Evolutionary conservation across 2,113 vertebrate genomes (phyloP).

Genomic region (Rhadina sibilatrix): DNA sequence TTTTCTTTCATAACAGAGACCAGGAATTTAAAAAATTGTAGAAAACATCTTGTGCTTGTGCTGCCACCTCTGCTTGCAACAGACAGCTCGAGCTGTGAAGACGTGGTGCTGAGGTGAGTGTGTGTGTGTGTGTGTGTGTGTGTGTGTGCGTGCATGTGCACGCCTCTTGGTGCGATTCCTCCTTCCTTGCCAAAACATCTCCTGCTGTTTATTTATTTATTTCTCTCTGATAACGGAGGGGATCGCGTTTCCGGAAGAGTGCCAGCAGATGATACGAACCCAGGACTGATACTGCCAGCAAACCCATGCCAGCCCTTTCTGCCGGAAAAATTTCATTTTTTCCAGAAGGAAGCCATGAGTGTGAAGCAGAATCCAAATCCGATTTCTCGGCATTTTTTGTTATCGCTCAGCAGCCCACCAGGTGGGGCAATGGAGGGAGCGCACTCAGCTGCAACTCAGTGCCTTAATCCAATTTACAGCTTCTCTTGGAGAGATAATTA

Average conservation of each 20-base stretch:
- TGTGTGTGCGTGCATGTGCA: background rate
- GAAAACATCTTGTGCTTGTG: background rate
- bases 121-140: background rate
- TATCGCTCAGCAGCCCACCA: conserved; percentile 89
- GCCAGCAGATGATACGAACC: conserved; percentile 87
- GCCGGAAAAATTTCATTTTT: conserved; percentile 89
- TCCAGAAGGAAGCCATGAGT: conserved; percentile 91
- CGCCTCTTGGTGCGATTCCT: conserved; percentile 57
- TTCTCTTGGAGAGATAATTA: conserved; percentile 92
- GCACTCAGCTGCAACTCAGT: conserved; percentile 89
- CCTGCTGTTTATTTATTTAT: conserved; percentile 76
- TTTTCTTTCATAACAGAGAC: background rate
- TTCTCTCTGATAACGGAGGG: conserved; percentile 84
- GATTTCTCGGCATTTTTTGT: conserved; percentile 83
- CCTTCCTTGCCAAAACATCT: conserved; percentile 70
- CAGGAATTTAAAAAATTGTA: background rate
- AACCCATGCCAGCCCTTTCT: conserved; percentile 86
- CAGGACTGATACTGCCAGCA: conserved; percentile 84
- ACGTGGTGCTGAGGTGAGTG: background rate
- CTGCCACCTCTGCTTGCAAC: conserved; percentile 43
- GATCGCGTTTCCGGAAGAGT: conserved; percentile 89
- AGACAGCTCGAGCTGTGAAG: background rate
- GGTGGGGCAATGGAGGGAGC: conserved; percentile 90
- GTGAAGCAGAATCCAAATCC: conserved; percentile 89
- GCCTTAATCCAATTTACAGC: conserved; percentile 94